phyloP scores from a whole-genome alignment of 2,113 vertebrate species.

The Cyanocitta stelleri region DNA sequence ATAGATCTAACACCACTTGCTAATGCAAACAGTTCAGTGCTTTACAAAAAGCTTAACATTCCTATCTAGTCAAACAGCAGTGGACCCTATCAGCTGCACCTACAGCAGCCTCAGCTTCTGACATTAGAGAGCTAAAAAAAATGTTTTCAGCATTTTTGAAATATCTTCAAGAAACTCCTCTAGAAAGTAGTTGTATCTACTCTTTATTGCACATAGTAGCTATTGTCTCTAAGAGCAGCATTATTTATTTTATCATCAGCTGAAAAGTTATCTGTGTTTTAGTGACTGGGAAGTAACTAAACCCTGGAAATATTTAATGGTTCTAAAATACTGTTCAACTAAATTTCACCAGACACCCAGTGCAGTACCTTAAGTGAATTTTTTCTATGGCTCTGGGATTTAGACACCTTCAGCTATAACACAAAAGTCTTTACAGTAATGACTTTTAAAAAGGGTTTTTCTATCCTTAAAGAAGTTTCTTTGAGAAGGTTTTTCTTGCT shows the following conservation, averaged over 20 bases:
- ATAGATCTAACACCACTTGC: neutral
- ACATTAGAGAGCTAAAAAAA: neutral
- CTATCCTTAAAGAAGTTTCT: neutral
- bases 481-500: neutral
- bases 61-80: neutral
- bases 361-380: neutral
- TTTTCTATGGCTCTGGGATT: neutral
- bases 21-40: neutral
- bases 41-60: neutral
- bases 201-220: neutral
- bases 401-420: neutral
- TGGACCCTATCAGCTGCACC: neutral
- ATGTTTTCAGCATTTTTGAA: neutral
- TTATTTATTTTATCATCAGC: neutral
- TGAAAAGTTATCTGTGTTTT: neutral
- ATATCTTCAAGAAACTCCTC: neutral
- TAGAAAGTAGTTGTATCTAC: neutral
- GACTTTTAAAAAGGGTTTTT: neutral
- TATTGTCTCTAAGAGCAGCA: neutral
- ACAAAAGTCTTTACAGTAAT: neutral
- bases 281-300: neutral
- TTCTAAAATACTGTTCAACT: neutral
- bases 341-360: neutral
- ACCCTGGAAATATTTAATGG: neutral
- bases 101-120: neutral